phyloP scores from a whole-genome alignment of 2,888 invertebrate genomes.

The Oscheius onirici region DNA sequence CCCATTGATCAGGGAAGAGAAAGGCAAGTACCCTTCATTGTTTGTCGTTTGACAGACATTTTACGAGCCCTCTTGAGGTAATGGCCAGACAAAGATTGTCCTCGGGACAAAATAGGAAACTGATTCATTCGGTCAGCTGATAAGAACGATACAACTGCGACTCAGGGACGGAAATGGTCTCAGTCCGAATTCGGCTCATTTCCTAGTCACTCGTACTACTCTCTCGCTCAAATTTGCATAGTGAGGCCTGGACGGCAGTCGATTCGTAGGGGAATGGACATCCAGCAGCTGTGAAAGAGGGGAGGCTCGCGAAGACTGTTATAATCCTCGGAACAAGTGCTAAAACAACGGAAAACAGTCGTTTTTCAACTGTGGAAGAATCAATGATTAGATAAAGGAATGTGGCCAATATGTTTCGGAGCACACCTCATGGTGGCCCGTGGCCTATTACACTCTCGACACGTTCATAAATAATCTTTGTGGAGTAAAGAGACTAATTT shows the following conservation, averaged over 20 bases:
- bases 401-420: constrained; percentile 1
- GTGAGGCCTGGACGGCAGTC: background rate
- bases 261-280: too few species aligned
- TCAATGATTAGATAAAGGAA: background rate
- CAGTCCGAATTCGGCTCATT: background rate
- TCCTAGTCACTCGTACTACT: constrained; percentile 19
- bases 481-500: background rate
- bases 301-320: too few species aligned
- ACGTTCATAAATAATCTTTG: constrained; percentile 1
- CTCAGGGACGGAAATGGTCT: background rate
- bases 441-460: constrained; percentile 8
- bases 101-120: background rate
- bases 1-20: constrained; percentile 10
- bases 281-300: too few species aligned
- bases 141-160: constrained; percentile 17
- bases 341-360: too few species aligned
- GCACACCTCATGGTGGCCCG: constrained; percentile 7
- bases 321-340: too few species aligned
- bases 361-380: too few species aligned
- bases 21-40: constrained; percentile 6
- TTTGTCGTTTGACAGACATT: constrained; percentile 20
- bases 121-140: constrained; percentile 9
- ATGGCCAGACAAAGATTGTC: background rate
- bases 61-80: too few species aligned
- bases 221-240: constrained; percentile 20